Conservation (phyloP, 2,888 invertebrate genomes). For the Sericinus montela region DNA sequence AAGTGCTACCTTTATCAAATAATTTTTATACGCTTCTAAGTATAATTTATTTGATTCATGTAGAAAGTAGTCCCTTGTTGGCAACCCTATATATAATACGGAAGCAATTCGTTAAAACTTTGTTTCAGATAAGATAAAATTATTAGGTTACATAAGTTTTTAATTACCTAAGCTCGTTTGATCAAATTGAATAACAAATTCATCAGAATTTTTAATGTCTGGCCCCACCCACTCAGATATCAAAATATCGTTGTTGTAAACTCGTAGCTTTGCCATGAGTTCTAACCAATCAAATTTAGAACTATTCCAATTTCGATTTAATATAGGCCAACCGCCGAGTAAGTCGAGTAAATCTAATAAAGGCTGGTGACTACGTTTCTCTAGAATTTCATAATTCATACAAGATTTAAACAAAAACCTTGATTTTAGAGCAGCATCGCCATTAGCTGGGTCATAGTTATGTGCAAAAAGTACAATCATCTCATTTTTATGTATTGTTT, state of each 20-base stretch:
- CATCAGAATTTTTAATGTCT: slow-evolving; percentile 95
- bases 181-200: slow-evolving; percentile 94
- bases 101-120: not conserved
- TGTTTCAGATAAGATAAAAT: not conserved
- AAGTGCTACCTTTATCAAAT: slow-evolving; percentile 85
- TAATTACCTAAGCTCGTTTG: slow-evolving; percentile 86
- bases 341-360: slow-evolving; percentile 82
- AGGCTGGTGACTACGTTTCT: slow-evolving; percentile 85
- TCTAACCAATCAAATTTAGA: slow-evolving; percentile 85
- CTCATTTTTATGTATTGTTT: slow-evolving; percentile 79
- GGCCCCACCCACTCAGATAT: slow-evolving; percentile 94
- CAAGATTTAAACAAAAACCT: slow-evolving; percentile 92
- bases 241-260: slow-evolving; percentile 91
- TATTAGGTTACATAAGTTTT: not conserved
- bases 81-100: slow-evolving; percentile 71
- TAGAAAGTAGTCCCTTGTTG: slow-evolving; percentile 87
- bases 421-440: slow-evolving; percentile 87
- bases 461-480: slow-evolving; percentile 87
- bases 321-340: slow-evolving; percentile 94
- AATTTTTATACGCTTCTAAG: slow-evolving; percentile 88
- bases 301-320: slow-evolving; percentile 82
- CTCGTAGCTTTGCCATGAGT: slow-evolving; percentile 85
- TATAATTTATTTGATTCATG: slow-evolving; percentile 83
- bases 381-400: slow-evolving; percentile 87
- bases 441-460: slow-evolving; percentile 81